Conservation (phyloP, 1,140 invertebrate genomes). For the Andricus grossulariae region DNA sequence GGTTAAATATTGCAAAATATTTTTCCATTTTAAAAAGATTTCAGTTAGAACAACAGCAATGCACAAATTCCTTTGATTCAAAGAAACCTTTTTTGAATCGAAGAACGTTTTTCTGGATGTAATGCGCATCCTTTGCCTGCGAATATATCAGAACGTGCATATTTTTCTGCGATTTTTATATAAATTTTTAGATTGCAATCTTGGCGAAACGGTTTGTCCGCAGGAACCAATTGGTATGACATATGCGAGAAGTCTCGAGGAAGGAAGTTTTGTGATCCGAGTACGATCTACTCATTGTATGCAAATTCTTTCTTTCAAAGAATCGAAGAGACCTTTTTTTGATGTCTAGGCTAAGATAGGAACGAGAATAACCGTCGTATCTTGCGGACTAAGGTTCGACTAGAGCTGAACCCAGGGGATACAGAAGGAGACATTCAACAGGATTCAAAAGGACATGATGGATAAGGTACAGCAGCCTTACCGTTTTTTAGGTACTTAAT, state of each 20-base stretch:
- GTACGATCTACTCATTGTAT: conserved; percentile 67
- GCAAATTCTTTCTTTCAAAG: conserved; percentile 71
- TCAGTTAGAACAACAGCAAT: too few relatives aligned
- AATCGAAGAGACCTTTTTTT: conserved; percentile 69
- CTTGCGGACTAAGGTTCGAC: conserved; percentile 43
- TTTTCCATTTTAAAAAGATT: too few relatives aligned
- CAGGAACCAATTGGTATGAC: conserved; percentile 54
- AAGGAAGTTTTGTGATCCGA: conserved; percentile 64
- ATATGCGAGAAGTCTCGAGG: conserved; percentile 48
- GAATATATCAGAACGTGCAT: too few relatives aligned
- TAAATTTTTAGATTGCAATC: neutral
- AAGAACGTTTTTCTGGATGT: too few relatives aligned
- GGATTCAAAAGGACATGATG: conserved; percentile 47
- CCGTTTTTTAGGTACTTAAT: too few relatives aligned
- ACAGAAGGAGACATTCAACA: conserved; percentile 46
- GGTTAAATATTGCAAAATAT: too few relatives aligned
- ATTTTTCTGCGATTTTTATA: too few relatives aligned
- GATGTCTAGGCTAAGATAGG: conserved; percentile 70
- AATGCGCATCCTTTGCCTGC: too few relatives aligned
- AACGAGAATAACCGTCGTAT: conserved; percentile 62
- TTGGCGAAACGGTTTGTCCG: neutral
- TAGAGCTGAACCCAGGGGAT: conserved; percentile 45
- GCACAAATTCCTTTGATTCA: too few relatives aligned
- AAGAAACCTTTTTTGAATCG: too few relatives aligned
- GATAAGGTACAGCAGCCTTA: conserved; percentile 54